phyloP scores from a whole-genome alignment of 2,797 vertebrate genomes.

The Myotis planiceps region DNA sequence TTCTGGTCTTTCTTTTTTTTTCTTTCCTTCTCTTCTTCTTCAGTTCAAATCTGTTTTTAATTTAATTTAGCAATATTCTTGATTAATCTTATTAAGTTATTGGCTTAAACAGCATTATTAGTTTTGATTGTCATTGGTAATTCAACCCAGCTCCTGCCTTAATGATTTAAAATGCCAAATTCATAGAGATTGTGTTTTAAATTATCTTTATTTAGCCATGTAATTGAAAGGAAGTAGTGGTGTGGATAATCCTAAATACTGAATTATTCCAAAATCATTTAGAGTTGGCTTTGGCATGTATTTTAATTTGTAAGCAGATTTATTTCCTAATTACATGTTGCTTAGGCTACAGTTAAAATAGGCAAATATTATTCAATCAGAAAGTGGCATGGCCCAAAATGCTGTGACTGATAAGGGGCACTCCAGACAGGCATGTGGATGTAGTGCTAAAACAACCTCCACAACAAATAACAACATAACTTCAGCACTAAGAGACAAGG shows the following conservation, averaged over 20 bases:
- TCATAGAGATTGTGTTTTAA: not conserved
- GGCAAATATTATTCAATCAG: not conserved
- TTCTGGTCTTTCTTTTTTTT: no score
- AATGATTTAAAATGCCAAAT: constrained; percentile 28
- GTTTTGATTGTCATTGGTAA: not conserved
- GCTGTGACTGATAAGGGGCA: not conserved
- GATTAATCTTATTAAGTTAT: constrained; percentile 11
- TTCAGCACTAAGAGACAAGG: not conserved
- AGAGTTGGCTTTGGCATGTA: not conserved
- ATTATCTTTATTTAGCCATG: not conserved
- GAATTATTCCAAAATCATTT: constrained; percentile 22
- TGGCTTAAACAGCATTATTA: not conserved
- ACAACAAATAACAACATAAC: not conserved
- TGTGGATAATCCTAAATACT: constrained; percentile 20
- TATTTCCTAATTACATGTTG: constrained; percentile 35
- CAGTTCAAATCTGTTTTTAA: no score
- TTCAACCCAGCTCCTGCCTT: not conserved
- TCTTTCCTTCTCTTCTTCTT: no score
- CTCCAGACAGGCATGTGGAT: not conserved
- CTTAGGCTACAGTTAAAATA: constrained; percentile 30
- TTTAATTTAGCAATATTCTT: constrained; percentile 16
- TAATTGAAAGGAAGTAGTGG: not conserved
- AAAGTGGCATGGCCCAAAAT: not conserved
- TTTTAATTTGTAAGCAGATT: constrained; percentile 32
- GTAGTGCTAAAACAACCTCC: not conserved